Evolutionary conservation across 2,113 vertebrate species (phyloP).

Genomic region (Quiscalus mexicanus): DNA sequence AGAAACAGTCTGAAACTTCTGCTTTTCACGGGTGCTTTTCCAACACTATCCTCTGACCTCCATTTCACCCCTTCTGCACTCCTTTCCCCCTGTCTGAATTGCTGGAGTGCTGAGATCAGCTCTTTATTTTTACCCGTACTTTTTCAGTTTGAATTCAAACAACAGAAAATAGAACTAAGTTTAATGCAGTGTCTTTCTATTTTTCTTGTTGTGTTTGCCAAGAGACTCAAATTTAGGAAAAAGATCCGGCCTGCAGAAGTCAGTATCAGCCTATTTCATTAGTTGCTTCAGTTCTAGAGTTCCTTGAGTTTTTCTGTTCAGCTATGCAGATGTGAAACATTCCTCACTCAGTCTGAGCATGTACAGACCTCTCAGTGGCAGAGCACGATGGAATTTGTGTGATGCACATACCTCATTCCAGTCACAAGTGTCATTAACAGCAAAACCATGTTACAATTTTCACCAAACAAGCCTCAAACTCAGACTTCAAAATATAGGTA

Average conservation of each 20-base stretch:
- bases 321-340: conserved; percentile 23
- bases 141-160: neutral
- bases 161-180: neutral
- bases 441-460: neutral
- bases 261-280: neutral
- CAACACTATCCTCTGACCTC: neutral
- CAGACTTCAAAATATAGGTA: neutral
- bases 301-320: neutral
- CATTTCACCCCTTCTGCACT: neutral
- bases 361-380: neutral
- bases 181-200: neutral
- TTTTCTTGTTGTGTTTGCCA: neutral
- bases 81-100: neutral
- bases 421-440: neutral
- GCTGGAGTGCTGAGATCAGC: neutral
- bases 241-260: neutral
- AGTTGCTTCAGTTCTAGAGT: neutral
- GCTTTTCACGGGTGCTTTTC: neutral
- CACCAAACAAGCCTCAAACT: neutral
- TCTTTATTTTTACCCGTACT: neutral
- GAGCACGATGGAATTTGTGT: neutral
- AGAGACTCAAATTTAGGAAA: neutral
- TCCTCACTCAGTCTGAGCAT: neutral
- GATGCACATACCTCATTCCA: neutral
- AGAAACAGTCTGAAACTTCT: neutral